Base-by-base conservation (phyloP, 2,113 vertebrate genomes). In the Entelurus aequoreus region DNA sequence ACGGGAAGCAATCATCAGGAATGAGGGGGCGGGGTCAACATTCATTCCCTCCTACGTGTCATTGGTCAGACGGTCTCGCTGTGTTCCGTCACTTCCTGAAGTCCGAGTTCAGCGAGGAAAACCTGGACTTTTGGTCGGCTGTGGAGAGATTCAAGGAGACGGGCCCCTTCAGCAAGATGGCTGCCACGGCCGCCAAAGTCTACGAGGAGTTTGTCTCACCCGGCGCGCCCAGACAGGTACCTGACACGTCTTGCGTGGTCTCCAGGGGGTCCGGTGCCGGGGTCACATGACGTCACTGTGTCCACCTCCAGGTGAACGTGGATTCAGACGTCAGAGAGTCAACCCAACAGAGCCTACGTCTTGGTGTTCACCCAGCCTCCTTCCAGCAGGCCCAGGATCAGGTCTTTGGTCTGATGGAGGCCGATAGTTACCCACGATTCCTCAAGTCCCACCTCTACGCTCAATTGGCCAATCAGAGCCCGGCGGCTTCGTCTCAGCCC, bases 51-150 rank as follows among this genome's bases (percentile, higher is more conserved):
- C 63, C 68, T n/a, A 68, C 35, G 38, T 71, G 13, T 42, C 6
- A 46, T 72, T 74, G 62, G 46, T 66, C 88, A 98, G 96, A 95
- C 0, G 96, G 96, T 0, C 82, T 95, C 13, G 92, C 91, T 0
- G 91, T 95, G 63, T 98, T 99, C 83, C 92, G 93, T 52, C 91
- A 93, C 69, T 99, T 99, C 78, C 88, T 99, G 66, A 92, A 90
- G 74, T 95, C 94, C 0, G 96, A 98, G 83, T 98, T 97, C 81
- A 98, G 94, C 0, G 95, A 99, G 69, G 96, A 99, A 85, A 99
- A 99, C 83, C 85, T 99, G 66, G 95, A 98, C 72, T 99, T 99
- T 89, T 99, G 95, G 95, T 87, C 97, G 84, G 94, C 94, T 0
- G 97, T 93, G 1, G 96, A 97, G 84, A 93, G 92, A 71, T 99